These are phyloP conservation scores for Tinea trinotella DNA, from an alignment of 2,888 invertebrate species.

Conservation along the genomic window DNA sequence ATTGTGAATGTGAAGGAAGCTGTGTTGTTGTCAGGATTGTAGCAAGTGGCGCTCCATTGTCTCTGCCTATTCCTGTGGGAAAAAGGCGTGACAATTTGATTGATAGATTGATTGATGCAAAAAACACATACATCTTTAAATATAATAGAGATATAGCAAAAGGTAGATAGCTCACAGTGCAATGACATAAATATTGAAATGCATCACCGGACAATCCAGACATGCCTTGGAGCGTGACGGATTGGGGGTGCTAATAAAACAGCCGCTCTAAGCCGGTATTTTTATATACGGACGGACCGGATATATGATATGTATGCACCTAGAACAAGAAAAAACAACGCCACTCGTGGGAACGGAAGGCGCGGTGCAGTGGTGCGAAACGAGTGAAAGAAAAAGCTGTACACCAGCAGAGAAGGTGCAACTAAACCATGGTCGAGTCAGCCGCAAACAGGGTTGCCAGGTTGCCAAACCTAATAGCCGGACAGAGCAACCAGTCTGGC, in stretches of 20 bases:
- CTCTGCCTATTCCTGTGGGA: too few species aligned
- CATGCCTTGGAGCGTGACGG: conserved; percentile 26
- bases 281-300: conserved; percentile 25
- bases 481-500: too few species aligned
- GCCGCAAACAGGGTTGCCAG: too few species aligned
- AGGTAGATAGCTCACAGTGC: too few species aligned
- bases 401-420: conserved; percentile 2
- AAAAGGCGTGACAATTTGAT: too few species aligned
- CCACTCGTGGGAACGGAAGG: conserved; percentile 32
- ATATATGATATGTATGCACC: conserved; percentile 19
- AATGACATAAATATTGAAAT: background rate
- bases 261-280: conserved; percentile 22
- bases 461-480: too few species aligned
- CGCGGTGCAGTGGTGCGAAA: conserved; percentile 26
- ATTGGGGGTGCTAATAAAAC: conserved; percentile 25
- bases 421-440: background rate
- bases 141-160: too few species aligned
- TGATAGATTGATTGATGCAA: too few species aligned
- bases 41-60: too few species aligned
- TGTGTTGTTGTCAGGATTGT: too few species aligned
- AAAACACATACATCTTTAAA: too few species aligned
- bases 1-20: too few species aligned
- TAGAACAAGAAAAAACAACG: conserved; percentile 22
- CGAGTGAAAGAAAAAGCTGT: conserved; percentile 18
- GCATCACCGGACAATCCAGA: conserved; percentile 1